Evolutionary conservation across 2,113 vertebrate species (phyloP).

Genomic region (Bubalus kerabau): DNA sequence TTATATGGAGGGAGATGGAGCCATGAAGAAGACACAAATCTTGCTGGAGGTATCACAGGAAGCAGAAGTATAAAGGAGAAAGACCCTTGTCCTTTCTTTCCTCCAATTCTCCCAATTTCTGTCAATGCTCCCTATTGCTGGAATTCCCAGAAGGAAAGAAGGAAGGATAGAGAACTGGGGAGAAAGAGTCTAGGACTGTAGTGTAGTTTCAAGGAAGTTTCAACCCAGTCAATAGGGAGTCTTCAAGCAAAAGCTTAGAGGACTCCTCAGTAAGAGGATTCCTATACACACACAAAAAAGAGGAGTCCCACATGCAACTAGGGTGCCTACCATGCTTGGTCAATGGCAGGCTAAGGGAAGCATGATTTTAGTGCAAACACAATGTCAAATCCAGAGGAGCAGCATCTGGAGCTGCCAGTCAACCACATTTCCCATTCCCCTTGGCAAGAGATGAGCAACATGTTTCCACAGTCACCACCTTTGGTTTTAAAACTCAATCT

Average conservation of each 20-base stretch:
- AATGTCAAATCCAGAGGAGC: neutral
- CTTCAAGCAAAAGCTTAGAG: neutral
- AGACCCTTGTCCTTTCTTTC: neutral
- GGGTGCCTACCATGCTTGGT: neutral
- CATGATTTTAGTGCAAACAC: neutral
- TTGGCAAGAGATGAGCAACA: neutral
- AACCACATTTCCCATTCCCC: neutral
- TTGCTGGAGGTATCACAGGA: neutral
- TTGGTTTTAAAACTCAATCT: neutral
- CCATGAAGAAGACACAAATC: neutral
- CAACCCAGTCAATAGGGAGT: neutral
- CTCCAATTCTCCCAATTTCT: neutral
- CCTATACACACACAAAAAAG: neutral
- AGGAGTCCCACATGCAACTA: neutral
- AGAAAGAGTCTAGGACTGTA: neutral
- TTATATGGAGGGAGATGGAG: neutral
- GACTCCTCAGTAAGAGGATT: neutral
- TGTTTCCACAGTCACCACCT: neutral
- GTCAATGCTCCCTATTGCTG: neutral
- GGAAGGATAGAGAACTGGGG: neutral
- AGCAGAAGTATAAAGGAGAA: neutral
- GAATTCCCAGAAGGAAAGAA: neutral
- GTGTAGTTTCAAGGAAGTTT: neutral
- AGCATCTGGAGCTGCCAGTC: neutral
- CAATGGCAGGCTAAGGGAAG: neutral